These are phyloP conservation scores for Alsophila aescularia DNA, from an alignment of 2,888 invertebrate genomes.

Conservation along the genomic window DNA sequence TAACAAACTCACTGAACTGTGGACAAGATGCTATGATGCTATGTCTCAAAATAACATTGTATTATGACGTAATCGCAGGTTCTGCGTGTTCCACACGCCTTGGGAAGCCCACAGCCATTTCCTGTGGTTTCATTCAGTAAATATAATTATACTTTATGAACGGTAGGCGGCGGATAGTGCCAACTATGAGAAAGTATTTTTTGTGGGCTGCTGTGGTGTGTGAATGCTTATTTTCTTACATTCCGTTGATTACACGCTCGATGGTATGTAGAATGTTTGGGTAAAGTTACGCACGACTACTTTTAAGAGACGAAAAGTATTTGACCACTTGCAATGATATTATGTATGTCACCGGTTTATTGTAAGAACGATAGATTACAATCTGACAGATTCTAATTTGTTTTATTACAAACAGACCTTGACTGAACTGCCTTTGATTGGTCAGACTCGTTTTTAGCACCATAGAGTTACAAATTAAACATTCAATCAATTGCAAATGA, in stretches of 20 bases:
- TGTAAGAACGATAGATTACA: no score
- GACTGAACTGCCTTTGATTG: no score
- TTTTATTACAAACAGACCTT: no score
- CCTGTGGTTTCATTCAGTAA: slow-evolving; percentile 61
- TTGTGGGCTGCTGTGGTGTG: slow-evolving; percentile 32
- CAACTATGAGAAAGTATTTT: slow-evolving; percentile 55
- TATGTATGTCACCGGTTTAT: no score
- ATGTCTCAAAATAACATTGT: not conserved
- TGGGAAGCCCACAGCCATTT: slow-evolving; percentile 45
- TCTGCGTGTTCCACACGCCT: slow-evolving; percentile 45
- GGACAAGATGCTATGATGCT: no score
- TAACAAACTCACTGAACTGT: no score
- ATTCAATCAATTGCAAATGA: no score
- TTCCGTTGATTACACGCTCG: slow-evolving; percentile 27
- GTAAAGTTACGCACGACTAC: not conserved
- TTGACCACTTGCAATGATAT: no score
- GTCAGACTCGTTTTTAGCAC: no score
- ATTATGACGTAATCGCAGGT: slow-evolving; percentile 47
- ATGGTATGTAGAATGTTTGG: slow-evolving; percentile 15
- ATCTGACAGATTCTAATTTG: no score
- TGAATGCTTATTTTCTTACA: slow-evolving; percentile 24
- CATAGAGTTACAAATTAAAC: no score
- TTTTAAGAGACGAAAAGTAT: not conserved
- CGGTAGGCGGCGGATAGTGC: slow-evolving; percentile 41
- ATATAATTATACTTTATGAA: slow-evolving; percentile 56